phyloP scores from a whole-genome alignment of 2,113 vertebrate species.

The Seriola aureovittata region DNA sequence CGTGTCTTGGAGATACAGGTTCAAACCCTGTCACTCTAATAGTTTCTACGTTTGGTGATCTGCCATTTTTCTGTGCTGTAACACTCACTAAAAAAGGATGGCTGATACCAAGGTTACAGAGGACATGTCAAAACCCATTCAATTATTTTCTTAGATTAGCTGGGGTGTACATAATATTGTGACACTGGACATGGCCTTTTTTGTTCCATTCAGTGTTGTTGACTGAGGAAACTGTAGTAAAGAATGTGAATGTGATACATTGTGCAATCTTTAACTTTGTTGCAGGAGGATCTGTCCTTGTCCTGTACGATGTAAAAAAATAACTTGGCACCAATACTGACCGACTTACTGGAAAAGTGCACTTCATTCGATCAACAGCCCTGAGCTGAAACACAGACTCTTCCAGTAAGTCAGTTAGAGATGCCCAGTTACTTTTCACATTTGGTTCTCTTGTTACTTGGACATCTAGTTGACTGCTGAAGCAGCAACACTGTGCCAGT shows the following conservation, averaged over 20 bases:
- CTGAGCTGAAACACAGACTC: not conserved
- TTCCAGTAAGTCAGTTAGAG: slow-evolving; percentile 44
- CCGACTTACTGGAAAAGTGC: slow-evolving; percentile 57
- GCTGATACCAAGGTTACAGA: slow-evolving; percentile 7
- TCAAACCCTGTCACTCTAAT: not conserved
- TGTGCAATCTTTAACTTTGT: slow-evolving; percentile 32
- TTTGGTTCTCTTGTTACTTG: slow-evolving; percentile 40
- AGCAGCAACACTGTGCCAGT: not conserved
- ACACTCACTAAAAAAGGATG: not conserved
- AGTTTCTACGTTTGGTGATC: not conserved
- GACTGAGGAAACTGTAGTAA: not conserved
- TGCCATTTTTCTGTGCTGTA: slow-evolving; percentile 9
- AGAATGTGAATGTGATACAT: slow-evolving; percentile 17
- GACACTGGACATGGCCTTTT: not conserved
- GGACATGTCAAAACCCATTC: not conserved
- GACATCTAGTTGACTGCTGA: slow-evolving; percentile 12
- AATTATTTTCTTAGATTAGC: not conserved
- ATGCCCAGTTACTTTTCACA: slow-evolving; percentile 37
- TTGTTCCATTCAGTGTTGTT: slow-evolving; percentile 12
- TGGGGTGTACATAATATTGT: not conserved
- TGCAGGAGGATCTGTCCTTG: slow-evolving; percentile 31
- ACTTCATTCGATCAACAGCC: slow-evolving; percentile 37
- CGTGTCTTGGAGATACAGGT: slow-evolving; percentile 9
- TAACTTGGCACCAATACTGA: slow-evolving; percentile 39
- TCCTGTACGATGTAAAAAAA: slow-evolving; percentile 31